Evolutionary conservation across 2,888 invertebrate species (phyloP), one percentile per base, ranked within the genome.

Genomic region (Autographa gamma): DNA sequence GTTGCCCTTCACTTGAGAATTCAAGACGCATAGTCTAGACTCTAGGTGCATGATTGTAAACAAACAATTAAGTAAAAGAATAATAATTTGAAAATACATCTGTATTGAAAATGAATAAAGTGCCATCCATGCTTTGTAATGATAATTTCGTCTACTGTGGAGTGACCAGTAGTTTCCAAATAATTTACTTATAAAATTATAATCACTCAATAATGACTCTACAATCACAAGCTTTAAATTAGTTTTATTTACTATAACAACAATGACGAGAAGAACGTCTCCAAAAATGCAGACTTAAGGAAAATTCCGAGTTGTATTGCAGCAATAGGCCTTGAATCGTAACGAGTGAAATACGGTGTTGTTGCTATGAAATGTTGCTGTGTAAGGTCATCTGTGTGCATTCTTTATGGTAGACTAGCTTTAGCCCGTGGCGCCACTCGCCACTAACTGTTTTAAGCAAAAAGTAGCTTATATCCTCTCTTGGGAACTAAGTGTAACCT

Each of bases 311-410:
- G 34, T 68, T 64, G 43, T 69, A 79, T 66, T 56, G 38, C 63
- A 63, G 41, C 65, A 60, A 62, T 66, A 41, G 58, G 38, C 77
- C 77, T 78, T 78, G 77, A 80, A 64, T 71, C n/a, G 13, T 25
- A 48, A 64, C 54, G 19, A 72, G 61, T 18, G 14, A 31, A 63
- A 62, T 66, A 59, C 25, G 11, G 19, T 43, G 16, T 52, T 7
- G 2, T 48, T 64, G 66, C 56, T 43, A 66, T 63, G 69, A 56
- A 60, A 67, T 66, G 52, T 79, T 9, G 11, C 11, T n/a, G 16
- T 32, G 19, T n/a, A 61, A 67, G 67, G 74, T 66, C n/a, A 63
- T 25, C 16, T 31, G 48, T 19, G 13, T 43, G 3, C 25, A 11
- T 13, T 56, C 9, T 13, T 13, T 25, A 56, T 56, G 54, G 54